A percentile compares a stretch with the other conserved stretches of the same genome.
Conservation (phyloP, 2,113 vertebrate genomes). For the Motacilla tschutschensis region DNA sequence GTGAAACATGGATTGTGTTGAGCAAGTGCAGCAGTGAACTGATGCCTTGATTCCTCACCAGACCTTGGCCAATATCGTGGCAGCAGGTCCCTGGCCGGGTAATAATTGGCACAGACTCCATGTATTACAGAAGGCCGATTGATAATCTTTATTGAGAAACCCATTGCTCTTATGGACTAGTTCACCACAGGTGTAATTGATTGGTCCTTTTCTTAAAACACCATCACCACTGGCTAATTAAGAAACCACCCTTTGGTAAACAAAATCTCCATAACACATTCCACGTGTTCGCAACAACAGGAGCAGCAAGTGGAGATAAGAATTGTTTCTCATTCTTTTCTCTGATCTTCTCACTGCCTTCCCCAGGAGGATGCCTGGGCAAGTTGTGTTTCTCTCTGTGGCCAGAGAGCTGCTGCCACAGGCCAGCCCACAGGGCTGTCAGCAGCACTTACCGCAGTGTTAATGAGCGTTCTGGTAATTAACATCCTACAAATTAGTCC, state of each 20-base stretch:
- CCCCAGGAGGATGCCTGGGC: not conserved
- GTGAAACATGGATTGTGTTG: no score
- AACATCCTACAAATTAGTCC: not conserved
- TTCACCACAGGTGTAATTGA: not conserved
- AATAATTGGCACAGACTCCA: not conserved
- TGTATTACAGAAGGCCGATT: not conserved
- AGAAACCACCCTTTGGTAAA: not conserved
- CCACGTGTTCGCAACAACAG: not conserved
- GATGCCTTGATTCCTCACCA: not conserved
- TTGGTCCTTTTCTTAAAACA: not conserved
- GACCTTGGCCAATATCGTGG: not conserved
- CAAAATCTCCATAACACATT: not conserved
- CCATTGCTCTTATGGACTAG: not conserved
- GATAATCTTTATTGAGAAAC: not conserved
- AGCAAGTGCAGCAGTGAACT: not conserved
- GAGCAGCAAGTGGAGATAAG: not conserved
- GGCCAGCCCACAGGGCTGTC: not conserved
- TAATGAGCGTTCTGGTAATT: fast-evolving
- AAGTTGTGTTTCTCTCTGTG: not conserved
- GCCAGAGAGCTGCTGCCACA: not conserved
- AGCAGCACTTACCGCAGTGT: fast-evolving
- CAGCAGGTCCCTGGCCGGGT: not conserved
- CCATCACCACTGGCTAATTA: not conserved
- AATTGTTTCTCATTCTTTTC: not conserved
- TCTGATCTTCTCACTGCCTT: not conserved